These are phyloP conservation scores for Lasioglossum figueresi DNA, from an alignment of 2,888 invertebrate genomes.

Conservation along the genomic window DNA sequence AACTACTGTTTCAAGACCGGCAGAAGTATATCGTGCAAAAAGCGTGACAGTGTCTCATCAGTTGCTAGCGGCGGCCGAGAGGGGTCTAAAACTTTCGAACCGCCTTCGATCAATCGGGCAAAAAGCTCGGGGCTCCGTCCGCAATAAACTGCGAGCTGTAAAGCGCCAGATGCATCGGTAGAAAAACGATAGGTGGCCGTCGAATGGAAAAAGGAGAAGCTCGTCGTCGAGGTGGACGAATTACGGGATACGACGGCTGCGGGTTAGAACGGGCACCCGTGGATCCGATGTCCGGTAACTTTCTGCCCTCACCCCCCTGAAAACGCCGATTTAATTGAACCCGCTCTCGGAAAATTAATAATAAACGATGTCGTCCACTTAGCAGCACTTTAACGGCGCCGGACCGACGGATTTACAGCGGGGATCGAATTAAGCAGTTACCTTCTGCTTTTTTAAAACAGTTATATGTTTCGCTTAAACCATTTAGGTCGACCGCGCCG, in stretches of 20 bases:
- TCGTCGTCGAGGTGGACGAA: not conserved
- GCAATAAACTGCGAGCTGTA: constrained; percentile 20
- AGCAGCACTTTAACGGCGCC: not conserved
- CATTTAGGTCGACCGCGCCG: not conserved
- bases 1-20: not conserved
- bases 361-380: constrained; percentile 1
- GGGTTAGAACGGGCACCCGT: not conserved
- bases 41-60: constrained; percentile 7
- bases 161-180: constrained; percentile 25
- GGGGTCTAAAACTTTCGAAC: constrained; percentile 1
- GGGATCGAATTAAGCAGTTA: not conserved
- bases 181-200: constrained; percentile 13
- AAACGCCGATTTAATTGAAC: constrained; percentile 30
- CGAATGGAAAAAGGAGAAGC: constrained; percentile 12
- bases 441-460: not conserved
- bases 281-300: constrained; percentile 10
- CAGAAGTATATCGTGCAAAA: not conserved
- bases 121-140: not conserved
- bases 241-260: constrained; percentile 17
- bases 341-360: constrained; percentile 25
- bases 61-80: not conserved
- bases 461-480: not conserved
- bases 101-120: constrained; percentile 16
- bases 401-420: not conserved
- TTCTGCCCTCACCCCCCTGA: not conserved